phyloP scores from a whole-genome alignment of 2,113 vertebrate species.

The Myiagra hebetior region DNA sequence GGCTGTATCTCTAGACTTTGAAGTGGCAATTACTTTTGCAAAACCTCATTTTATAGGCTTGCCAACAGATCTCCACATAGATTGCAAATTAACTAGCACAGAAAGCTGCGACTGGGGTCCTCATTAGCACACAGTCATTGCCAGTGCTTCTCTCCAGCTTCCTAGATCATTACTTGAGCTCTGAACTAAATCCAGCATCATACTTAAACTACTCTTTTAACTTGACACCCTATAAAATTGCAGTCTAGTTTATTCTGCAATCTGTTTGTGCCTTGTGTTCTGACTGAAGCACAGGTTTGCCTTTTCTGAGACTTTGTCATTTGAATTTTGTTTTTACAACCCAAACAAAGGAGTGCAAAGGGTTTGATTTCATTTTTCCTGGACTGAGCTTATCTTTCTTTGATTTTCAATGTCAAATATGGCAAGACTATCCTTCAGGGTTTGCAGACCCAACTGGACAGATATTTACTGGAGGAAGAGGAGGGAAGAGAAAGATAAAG shows the following conservation, averaged over 20 bases:
- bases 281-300: background rate
- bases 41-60: slow-evolving; percentile 32
- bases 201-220: slow-evolving; percentile 39
- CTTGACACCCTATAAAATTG: background rate
- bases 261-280: slow-evolving; percentile 4
- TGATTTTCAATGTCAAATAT: background rate
- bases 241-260: background rate
- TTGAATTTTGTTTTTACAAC: background rate
- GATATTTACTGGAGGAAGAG: background rate
- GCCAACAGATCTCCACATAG: slow-evolving; percentile 36
- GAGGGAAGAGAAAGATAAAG: background rate
- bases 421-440: background rate
- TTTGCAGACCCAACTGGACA: background rate
- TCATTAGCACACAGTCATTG: slow-evolving; percentile 38
- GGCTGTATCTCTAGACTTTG: slow-evolving; percentile 22
- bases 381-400: background rate
- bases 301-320: background rate
- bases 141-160: slow-evolving; percentile 12
- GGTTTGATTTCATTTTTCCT: background rate
- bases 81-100: slow-evolving; percentile 39
- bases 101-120: background rate
- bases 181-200: slow-evolving; percentile 1
- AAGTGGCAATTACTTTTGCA: slow-evolving; percentile 42
- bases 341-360: background rate
- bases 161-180: slow-evolving; percentile 21